These are phyloP conservation scores for Heteractis magnifica DNA, from an alignment of 92 coral and sea anemone genomes.

Conservation along the genomic window DNA sequence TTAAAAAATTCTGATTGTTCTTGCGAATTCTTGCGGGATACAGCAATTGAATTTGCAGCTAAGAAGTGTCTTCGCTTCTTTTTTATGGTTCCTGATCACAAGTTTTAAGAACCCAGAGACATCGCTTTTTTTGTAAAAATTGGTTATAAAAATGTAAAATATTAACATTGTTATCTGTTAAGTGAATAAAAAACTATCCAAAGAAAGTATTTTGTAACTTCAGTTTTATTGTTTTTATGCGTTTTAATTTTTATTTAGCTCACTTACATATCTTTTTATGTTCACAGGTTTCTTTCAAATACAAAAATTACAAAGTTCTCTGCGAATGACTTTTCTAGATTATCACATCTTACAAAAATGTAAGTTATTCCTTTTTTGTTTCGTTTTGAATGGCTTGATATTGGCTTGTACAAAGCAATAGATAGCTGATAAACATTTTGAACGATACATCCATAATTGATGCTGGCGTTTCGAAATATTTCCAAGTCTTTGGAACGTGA, in stretches of 20 bases:
- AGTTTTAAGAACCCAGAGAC: not conserved
- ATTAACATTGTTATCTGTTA: not conserved
- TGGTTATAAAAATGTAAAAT: not conserved
- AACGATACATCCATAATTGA: not conserved
- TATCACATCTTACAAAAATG: constrained; percentile 25
- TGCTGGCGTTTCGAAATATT: not conserved
- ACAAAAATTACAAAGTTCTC: constrained; percentile 21
- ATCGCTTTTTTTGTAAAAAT: not conserved
- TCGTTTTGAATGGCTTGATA: not conserved
- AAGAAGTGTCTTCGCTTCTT: not conserved
- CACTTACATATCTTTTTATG: not conserved
- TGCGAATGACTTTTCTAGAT: constrained; percentile 8
- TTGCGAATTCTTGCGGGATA: constrained; percentile 27
- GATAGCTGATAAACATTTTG: not conserved
- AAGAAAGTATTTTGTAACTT: not conserved
- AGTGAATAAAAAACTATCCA: not conserved
- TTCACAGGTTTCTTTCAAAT: constrained; percentile 21
- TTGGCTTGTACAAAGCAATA: not conserved
- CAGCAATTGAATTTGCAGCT: not conserved
- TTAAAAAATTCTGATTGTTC: constrained; percentile 30
- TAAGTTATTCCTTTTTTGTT: constrained; percentile 17
- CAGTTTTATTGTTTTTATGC: not conserved
- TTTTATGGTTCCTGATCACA: not conserved
- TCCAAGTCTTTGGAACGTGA: not conserved
- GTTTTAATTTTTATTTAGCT: not conserved